Evolutionary conservation across 2,888 invertebrate species (phyloP).

Genomic region (Acleris cristana): DNA sequence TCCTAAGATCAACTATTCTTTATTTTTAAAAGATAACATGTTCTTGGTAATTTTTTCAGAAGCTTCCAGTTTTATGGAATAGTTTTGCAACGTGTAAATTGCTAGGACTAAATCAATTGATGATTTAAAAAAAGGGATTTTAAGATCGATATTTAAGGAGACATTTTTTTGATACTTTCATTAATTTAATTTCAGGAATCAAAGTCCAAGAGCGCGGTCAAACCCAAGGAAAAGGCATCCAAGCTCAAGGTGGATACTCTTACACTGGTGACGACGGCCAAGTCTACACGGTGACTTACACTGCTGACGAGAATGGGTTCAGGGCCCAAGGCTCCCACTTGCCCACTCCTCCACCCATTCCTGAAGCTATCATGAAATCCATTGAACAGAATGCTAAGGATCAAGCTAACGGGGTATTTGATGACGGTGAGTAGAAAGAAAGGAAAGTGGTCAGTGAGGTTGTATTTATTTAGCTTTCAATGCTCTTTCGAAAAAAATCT

Average conservation of each 20-base stretch:
- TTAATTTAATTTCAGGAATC: constrained; percentile 66
- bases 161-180: too few relatives aligned
- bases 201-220: constrained; percentile 76
- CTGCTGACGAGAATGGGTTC: constrained; percentile 85
- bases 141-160: too few relatives aligned
- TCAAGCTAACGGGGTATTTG: constrained; percentile 76
- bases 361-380: constrained; percentile 79
- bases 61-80: too few relatives aligned
- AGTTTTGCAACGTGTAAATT: too few relatives aligned
- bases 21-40: too few relatives aligned
- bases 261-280: constrained; percentile 85
- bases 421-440: constrained; percentile 67
- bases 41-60: too few relatives aligned
- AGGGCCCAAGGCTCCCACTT: constrained; percentile 81
- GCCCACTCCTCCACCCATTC: constrained; percentile 84
- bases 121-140: too few relatives aligned
- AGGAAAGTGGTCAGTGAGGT: too few relatives aligned
- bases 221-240: constrained; percentile 63
- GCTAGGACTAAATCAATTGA: too few relatives aligned
- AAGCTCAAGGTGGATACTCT: constrained; percentile 81
- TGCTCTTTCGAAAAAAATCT: too few relatives aligned
- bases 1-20: too few relatives aligned
- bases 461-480: too few relatives aligned
- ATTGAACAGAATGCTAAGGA: constrained; percentile 77
- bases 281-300: constrained; percentile 79